Evolutionary conservation across 2,113 vertebrate genomes (phyloP).

Genomic region (Epinephelus fuscoguttatus): DNA sequence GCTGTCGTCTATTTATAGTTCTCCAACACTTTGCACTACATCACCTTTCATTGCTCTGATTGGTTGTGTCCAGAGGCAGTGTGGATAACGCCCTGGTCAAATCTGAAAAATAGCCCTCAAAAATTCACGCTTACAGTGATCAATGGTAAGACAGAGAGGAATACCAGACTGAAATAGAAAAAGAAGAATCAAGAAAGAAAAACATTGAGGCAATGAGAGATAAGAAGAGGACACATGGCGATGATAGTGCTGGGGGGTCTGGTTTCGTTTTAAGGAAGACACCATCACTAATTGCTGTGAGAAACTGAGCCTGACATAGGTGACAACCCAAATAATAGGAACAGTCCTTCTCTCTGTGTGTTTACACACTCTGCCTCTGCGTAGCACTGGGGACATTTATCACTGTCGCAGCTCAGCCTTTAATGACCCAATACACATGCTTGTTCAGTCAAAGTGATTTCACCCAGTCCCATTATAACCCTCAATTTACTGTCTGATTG

Average conservation of each 20-base stretch:
- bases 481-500: slow-evolving; percentile 46
- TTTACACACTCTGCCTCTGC: slow-evolving; percentile 56
- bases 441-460: slow-evolving; percentile 63
- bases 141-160: neutral
- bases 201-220: neutral
- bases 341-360: slow-evolving; percentile 35
- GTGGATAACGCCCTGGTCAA: no score
- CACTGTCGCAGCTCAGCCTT: slow-evolving; percentile 43
- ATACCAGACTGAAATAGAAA: neutral
- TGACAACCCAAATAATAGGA: slow-evolving; percentile 60
- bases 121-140: neutral
- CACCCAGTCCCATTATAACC: slow-evolving; percentile 43
- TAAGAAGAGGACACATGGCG: neutral
- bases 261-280: slow-evolving; percentile 11
- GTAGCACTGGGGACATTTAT: slow-evolving; percentile 54
- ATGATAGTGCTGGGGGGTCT: neutral
- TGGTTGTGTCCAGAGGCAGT: no score
- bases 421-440: slow-evolving; percentile 58
- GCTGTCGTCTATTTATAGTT: no score
- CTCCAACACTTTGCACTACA: no score
- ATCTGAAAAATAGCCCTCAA: neutral
- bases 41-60: no score
- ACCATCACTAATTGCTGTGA: slow-evolving; percentile 38
- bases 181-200: neutral
- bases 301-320: slow-evolving; percentile 21